Base-by-base conservation (phyloP, 2,888 invertebrate species). In the Steromphala cineraria region DNA sequence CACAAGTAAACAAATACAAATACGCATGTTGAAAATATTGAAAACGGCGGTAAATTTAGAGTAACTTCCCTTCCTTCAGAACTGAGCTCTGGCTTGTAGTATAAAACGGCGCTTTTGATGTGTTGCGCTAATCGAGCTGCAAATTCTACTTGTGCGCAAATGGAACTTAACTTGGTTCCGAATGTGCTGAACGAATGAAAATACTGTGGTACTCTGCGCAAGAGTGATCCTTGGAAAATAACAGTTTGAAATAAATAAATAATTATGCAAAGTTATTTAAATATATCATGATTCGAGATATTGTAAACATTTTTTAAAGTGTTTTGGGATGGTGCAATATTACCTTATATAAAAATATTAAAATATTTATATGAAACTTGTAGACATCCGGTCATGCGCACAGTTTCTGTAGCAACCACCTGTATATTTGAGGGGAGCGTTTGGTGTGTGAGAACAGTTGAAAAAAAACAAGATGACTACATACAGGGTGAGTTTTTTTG, bases 401-500 rank as follows among this genome's bases (percentile, higher is more conserved):
- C 36, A 19, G 36, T 71, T 36, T 19, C 71, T 71, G 71, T 71
- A 71, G 71, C 71, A 71, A 71, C 71, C 46, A 46, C 46, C 71
- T 40, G 71, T 36, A 46, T 28, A 71, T 31, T 71, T 71, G 36
- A 36, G 28, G 71, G n/a, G 31, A 71, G 36, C 36, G 19, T 31
- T 40, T n/a, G 17, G 71, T 17, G 19, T 10, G 46, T 10, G 46
- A n/a, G n/a, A 46, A 46, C 46, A 46, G 36, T 71, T 36, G 19
- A 71, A 17, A 17, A 71, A 13, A 19, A 5, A 17, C 53, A 86
- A 75, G 75, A 89, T 89, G 89, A 89, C 88, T 40, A 82, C 87
- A 28, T 89, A 89, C 86, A 87, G 82, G 83, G 89, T 87, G 80
- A 84, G 82, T 82, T 8, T 1, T 46, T 13, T 8, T 4, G 10